These are phyloP conservation scores for Trachemys scripta DNA, from an alignment of 2,113 vertebrate genomes.

Conservation along the genomic window DNA sequence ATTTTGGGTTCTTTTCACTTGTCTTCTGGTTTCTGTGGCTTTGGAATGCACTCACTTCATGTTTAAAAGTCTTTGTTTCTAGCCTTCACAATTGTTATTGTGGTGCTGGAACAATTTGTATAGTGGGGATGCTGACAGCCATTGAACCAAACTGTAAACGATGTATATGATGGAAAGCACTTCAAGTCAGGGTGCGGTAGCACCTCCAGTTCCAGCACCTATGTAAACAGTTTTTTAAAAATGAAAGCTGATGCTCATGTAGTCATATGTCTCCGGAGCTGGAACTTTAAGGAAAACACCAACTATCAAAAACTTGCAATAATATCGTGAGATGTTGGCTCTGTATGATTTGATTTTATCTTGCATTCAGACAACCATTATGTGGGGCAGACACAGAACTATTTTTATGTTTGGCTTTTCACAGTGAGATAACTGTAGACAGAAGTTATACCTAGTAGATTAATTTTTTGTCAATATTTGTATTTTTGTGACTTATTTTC, in stretches of 20 bases:
- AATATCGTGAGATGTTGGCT: background rate
- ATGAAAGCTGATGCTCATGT: background rate
- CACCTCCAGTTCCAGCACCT: no score
- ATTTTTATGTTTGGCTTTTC: background rate
- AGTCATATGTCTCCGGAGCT: background rate
- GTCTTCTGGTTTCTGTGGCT: background rate
- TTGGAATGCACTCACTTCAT: rapidly evolving
- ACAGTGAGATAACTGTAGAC: background rate
- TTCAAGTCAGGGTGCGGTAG: no score
- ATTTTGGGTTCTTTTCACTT: background rate
- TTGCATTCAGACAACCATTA: background rate
- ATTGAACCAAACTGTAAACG: no score
- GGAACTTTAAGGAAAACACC: background rate
- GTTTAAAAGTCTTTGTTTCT: background rate
- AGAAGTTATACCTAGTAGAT: background rate
- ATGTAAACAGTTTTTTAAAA: background rate
- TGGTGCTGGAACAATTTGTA: no score
- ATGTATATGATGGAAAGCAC: no score
- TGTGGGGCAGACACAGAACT: background rate
- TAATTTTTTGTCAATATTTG: background rate
- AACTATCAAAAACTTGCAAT: background rate
- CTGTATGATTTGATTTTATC: background rate
- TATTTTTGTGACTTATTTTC: background rate
- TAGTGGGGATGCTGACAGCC: no score
- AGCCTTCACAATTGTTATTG: no score